Percentiles rank a stretch among this genome's conserved stretches.
These are phyloP conservation scores for Amphibalanus amphitrite DNA, from an alignment of 1,140 invertebrate species.

Conservation along the genomic window DNA sequence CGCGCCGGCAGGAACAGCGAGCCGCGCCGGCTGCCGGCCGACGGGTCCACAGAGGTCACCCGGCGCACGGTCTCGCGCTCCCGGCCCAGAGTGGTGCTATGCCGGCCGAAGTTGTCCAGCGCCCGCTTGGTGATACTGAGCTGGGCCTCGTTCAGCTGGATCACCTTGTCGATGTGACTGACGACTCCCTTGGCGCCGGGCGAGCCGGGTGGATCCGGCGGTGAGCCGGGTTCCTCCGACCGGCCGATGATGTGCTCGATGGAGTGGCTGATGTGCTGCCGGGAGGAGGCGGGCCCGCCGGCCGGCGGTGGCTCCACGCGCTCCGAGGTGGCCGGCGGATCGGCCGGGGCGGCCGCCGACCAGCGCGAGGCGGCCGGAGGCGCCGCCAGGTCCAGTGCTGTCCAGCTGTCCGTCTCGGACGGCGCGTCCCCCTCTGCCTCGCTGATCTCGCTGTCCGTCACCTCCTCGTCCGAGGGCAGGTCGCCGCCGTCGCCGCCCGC, in stretches of 20 bases:
- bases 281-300: no score
- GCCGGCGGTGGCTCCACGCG: no score
- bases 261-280: background rate
- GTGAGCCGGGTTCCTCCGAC: background rate
- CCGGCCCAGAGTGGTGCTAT: background rate
- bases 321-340: no score
- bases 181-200: conserved; percentile 4
- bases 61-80: background rate
- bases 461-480: conserved; percentile 6
- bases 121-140: background rate
- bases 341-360: no score
- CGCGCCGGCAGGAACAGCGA: no score
- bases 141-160: conserved; percentile 1
- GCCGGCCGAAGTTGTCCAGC: background rate
- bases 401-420: conserved; percentile 6
- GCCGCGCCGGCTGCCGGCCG: no score
- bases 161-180: conserved; percentile 12
- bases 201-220: background rate
- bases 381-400: no score
- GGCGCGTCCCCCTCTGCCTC: conserved; percentile 8
- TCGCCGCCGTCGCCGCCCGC: conserved; percentile 13
- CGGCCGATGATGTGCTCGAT: conserved; percentile 4
- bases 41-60: background rate
- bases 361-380: no score
- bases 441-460: conserved; percentile 6